A percentile compares a stretch with the other conserved stretches of the same genome.
Evolutionary conservation across 2,797 vertebrate genomes (phyloP).

Genomic region (Melanogrammus aeglefinus): DNA sequence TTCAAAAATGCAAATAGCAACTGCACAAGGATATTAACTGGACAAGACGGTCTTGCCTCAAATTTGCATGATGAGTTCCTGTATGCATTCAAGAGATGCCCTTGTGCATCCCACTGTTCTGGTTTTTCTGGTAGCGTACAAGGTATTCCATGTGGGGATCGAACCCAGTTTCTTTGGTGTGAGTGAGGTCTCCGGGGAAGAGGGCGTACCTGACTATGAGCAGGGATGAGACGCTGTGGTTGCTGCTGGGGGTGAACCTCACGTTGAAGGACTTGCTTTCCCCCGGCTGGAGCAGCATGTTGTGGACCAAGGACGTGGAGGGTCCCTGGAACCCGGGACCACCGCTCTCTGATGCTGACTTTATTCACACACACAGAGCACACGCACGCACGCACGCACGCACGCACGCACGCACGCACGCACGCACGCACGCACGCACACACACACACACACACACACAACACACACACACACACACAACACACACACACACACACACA

Average conservation of each 20-base stretch:
- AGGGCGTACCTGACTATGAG: constrained; percentile 86
- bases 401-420: background rate
- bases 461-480: constrained; percentile 6
- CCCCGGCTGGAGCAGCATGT: constrained; percentile 87
- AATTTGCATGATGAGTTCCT: too few relatives aligned
- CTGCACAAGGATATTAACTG: too few relatives aligned
- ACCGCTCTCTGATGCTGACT: constrained; percentile 82
- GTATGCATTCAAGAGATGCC: background rate
- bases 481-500: too few relatives aligned
- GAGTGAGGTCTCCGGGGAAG: background rate
- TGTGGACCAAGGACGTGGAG: constrained; percentile 83
- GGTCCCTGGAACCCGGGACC: constrained; percentile 81
- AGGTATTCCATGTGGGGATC: background rate
- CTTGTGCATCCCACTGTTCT: background rate
- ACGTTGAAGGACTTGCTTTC: constrained; percentile 87
- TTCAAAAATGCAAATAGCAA: too few relatives aligned
- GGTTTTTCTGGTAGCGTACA: background rate
- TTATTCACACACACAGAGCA: constrained; percentile 42
- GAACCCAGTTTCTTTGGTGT: background rate
- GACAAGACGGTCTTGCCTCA: too few relatives aligned
- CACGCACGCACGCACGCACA: too few relatives aligned
- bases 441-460: background rate
- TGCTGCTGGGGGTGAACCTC: constrained; percentile 87
- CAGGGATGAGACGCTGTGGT: constrained; percentile 90
- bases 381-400: too few relatives aligned